These are phyloP conservation scores for Antedon mediterranea DNA, from an alignment of 53 echinoderm and acorn worm species.

Conservation along the genomic window DNA sequence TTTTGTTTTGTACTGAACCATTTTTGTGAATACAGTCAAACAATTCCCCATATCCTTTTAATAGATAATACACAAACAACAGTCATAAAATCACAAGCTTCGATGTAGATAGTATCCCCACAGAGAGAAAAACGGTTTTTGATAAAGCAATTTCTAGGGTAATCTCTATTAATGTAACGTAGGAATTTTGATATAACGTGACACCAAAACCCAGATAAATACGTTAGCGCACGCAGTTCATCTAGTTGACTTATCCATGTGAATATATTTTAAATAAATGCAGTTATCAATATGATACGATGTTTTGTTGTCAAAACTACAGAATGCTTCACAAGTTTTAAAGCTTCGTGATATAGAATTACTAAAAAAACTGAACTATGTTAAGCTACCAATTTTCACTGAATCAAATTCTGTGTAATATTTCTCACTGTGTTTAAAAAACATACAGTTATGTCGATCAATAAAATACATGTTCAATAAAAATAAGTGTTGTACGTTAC, in stretches of 20 bases:
- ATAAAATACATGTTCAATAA: no score
- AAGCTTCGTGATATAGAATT: background rate
- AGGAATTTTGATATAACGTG: background rate
- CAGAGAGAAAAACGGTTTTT: background rate
- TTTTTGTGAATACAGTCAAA: no score
- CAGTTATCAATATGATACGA: background rate
- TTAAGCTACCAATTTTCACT: background rate
- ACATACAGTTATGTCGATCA: no score
- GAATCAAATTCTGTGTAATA: background rate
- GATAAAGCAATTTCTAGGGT: background rate
- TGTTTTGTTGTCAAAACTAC: background rate
- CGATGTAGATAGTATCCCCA: background rate
- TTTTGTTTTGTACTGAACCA: no score
- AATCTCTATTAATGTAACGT: background rate
- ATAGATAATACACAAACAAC: no score
- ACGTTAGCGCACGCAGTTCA: background rate
- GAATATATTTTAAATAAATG: background rate
- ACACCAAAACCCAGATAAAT: background rate
- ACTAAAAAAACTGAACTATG: background rate
- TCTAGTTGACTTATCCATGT: background rate
- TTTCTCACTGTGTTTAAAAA: background rate
- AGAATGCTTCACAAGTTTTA: background rate
- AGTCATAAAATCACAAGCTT: background rate
- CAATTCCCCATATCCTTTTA: no score
- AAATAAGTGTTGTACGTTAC: no score